These are phyloP conservation scores for Hydrochoerus hydrochaeris DNA, from an alignment of 2,113 vertebrate genomes.

Conservation along the genomic window DNA sequence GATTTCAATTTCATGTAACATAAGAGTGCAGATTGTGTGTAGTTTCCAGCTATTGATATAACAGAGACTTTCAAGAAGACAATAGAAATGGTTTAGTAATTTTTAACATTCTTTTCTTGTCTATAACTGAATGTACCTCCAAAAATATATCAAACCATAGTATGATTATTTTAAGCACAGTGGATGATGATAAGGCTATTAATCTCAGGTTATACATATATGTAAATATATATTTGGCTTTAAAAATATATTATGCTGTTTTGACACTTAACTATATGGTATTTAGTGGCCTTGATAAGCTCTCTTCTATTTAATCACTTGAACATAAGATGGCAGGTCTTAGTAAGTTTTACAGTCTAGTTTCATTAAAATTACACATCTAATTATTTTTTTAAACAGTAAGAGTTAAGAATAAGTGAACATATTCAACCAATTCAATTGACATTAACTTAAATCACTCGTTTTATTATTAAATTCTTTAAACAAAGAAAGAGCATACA, in stretches of 20 bases:
- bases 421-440: constrained; percentile 13
- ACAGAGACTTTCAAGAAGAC: constrained; percentile 37
- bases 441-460: constrained; percentile 22
- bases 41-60: constrained; percentile 21
- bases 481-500: neutral
- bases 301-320: neutral
- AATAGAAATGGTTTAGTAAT: constrained; percentile 54
- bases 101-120: constrained; percentile 26
- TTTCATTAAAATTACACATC: neutral
- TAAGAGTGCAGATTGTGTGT: neutral
- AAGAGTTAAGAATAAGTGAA: constrained; percentile 3
- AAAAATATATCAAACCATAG: constrained; percentile 25
- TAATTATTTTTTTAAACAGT: constrained; percentile 38
- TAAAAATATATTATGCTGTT: constrained; percentile 9
- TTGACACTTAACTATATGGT: constrained; percentile 23
- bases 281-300: neutral
- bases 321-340: neutral
- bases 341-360: neutral
- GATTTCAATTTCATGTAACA: neutral
- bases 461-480: constrained; percentile 48
- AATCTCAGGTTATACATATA: neutral
- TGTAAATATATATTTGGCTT: neutral
- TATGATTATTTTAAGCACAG: constrained; percentile 41
- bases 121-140: constrained; percentile 1
- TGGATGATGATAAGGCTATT: constrained; percentile 31